Evolutionary conservation across 1,140 invertebrate genomes (phyloP).

Genomic region (Ceratina calcarata): DNA sequence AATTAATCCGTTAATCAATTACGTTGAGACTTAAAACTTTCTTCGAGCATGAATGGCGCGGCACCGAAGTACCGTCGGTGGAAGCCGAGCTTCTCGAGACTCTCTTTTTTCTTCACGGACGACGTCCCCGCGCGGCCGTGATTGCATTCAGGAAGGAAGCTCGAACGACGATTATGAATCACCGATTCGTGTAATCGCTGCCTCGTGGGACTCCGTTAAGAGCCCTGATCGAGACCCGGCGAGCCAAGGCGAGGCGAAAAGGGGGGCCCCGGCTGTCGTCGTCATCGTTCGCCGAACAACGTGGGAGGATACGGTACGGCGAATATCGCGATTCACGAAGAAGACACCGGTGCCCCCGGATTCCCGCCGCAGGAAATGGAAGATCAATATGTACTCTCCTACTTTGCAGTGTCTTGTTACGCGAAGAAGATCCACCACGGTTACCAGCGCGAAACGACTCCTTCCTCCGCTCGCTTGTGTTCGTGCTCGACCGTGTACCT

Average conservation of each 20-base stretch:
- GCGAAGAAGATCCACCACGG: not conserved
- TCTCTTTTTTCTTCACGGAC: constrained; percentile 18
- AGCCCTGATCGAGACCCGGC: not conserved
- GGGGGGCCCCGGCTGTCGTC: constrained; percentile 16
- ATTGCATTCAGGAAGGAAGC: constrained; percentile 56
- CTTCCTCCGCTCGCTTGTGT: not conserved
- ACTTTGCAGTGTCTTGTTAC: constrained; percentile 39
- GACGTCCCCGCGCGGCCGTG: not conserved
- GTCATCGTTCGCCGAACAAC: constrained; percentile 49
- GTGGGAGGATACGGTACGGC: constrained; percentile 48
- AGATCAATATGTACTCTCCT: constrained; percentile 50
- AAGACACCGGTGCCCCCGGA: constrained; percentile 16
- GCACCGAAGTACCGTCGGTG: not conserved
- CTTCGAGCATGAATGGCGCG: not conserved
- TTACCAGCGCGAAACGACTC: not conserved
- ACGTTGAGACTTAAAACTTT: not conserved
- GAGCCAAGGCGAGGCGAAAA: constrained; percentile 1
- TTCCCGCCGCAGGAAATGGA: constrained; percentile 46
- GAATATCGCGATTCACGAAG: constrained; percentile 44
- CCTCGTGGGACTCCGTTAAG: constrained; percentile 40
- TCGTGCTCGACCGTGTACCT: too few relatives aligned
- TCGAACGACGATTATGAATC: constrained; percentile 56
- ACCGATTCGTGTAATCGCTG: constrained; percentile 59
- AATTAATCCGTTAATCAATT: not conserved
- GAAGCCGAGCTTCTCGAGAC: not conserved